Evolutionary conservation across 2,888 invertebrate genomes (phyloP).

Genomic region (Glomeris marginata): DNA sequence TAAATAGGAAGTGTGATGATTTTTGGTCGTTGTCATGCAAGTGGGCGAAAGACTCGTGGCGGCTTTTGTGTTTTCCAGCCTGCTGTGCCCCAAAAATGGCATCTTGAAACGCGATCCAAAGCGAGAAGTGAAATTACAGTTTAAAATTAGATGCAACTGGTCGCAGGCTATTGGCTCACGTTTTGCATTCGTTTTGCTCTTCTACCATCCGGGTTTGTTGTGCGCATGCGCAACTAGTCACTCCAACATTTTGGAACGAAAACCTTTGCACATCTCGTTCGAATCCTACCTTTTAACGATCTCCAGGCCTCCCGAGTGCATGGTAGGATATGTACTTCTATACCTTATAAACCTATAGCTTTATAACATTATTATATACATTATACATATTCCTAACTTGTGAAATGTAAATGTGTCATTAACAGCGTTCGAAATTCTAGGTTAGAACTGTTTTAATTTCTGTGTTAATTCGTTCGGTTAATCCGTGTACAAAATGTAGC

Average conservation of each 20-base stretch:
- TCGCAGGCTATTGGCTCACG: conserved; percentile 12
- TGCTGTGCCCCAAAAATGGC: conserved; percentile 20
- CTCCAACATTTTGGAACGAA: no score
- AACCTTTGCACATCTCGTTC: conserved; percentile 5
- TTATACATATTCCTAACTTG: no score
- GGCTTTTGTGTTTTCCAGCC: not conserved
- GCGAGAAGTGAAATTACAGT: conserved; percentile 6
- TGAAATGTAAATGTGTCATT: no score
- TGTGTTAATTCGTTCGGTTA: no score
- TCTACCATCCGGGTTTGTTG: not conserved
- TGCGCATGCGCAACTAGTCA: conserved; percentile 9
- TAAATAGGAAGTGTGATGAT: not conserved
- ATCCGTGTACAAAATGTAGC: no score
- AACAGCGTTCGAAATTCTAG: no score
- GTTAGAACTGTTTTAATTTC: no score
- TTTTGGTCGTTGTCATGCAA: not conserved
- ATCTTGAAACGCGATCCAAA: conserved; percentile 19
- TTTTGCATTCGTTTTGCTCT: conserved; percentile 9
- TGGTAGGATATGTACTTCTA: conserved; percentile 10
- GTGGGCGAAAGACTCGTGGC: not conserved
- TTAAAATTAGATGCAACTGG: conserved; percentile 7
- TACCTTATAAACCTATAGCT: no score
- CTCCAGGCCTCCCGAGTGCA: conserved; percentile 17
- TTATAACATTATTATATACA: no score
- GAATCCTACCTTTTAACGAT: conserved; percentile 16